These are phyloP conservation scores for Sebastolobus altivelis DNA, from an alignment of 2,797 vertebrate species.

Conservation along the genomic window DNA sequence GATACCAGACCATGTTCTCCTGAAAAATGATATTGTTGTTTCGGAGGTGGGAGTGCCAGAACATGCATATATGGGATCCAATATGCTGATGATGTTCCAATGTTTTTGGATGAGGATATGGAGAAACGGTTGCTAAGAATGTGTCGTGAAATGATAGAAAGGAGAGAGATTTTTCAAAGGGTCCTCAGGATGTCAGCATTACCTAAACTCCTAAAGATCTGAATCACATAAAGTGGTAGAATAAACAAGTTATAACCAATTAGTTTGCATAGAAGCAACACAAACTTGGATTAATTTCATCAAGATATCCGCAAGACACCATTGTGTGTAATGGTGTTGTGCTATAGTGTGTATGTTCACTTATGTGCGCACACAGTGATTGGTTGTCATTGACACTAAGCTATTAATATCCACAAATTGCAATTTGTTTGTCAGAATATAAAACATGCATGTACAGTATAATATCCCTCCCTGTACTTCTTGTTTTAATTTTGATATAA, in stretches of 20 bases:
- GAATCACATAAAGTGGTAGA: background rate
- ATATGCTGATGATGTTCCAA: constrained; percentile 28
- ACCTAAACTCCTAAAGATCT: background rate
- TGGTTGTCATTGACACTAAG: constrained; percentile 3
- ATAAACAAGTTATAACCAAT: background rate
- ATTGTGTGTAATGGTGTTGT: background rate
- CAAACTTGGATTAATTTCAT: background rate
- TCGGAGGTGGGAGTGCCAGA: background rate
- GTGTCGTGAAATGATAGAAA: background rate
- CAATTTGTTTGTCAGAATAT: constrained; percentile 30
- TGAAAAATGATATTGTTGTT: constrained; percentile 16
- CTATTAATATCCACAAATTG: constrained; percentile 9
- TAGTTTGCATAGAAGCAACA: background rate
- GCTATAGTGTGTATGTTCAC: background rate
- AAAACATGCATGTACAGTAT: background rate
- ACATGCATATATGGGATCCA: constrained; percentile 18
- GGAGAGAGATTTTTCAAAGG: background rate
- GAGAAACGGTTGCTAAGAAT: background rate
- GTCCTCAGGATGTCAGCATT: background rate
- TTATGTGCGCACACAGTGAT: background rate
- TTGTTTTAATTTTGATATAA: constrained; percentile 32
- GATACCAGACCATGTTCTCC: constrained; percentile 23
- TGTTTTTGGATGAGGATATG: constrained; percentile 17
- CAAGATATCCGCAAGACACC: background rate
- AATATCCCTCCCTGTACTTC: background rate